Evolutionary conservation across 2,113 vertebrate species (phyloP).

Genomic region (Tachysurus fulvidraco): DNA sequence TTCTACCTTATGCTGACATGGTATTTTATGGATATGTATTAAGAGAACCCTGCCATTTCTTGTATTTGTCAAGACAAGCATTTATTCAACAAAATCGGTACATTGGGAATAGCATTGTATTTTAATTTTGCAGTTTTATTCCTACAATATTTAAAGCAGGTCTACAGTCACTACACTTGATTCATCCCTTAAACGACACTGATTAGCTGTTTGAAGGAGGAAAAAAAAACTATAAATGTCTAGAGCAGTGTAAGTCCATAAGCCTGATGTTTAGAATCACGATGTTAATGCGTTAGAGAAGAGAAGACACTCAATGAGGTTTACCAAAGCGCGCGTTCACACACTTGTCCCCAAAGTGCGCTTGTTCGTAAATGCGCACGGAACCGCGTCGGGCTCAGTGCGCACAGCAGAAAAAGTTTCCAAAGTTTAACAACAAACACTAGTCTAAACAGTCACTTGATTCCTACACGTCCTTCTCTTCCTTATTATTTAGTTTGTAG

Average conservation of each 20-base stretch:
- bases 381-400: neutral
- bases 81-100: neutral
- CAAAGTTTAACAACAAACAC: neutral
- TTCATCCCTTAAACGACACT: neutral
- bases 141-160: neutral
- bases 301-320: too few relatives aligned
- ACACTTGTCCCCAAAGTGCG: neutral
- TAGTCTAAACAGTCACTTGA: neutral
- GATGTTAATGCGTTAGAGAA: too few relatives aligned
- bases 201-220: neutral
- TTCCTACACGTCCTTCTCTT: neutral
- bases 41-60: neutral
- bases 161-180: neutral
- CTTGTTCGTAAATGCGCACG: conserved; percentile 23
- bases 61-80: neutral
- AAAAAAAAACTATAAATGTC: neutral
- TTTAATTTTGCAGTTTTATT: neutral
- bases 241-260: neutral
- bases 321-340: neutral
- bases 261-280: neutral
- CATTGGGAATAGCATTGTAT: neutral
- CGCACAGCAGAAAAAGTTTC: neutral
- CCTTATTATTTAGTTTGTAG: neutral
- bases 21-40: neutral
- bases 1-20: too few relatives aligned